Conservation (phyloP, 2,113 vertebrate species). For the Penelope pileata region DNA sequence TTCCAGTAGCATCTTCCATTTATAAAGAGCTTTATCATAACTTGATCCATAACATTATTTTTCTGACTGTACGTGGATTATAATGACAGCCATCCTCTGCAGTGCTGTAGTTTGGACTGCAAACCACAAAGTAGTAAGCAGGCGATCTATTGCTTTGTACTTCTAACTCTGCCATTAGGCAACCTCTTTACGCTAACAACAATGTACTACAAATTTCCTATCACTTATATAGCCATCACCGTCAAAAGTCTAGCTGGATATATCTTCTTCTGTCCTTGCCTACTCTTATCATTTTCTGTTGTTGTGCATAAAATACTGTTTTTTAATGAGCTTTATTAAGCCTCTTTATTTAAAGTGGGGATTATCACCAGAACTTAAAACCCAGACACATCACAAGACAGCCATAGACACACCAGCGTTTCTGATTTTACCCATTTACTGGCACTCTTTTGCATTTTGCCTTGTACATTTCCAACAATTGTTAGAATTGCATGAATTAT, state of each 20-base stretch:
- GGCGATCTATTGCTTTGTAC: background rate
- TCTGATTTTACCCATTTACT: background rate
- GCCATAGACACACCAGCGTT: background rate
- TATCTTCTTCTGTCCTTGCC: background rate
- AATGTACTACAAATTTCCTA: background rate
- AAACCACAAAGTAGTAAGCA: background rate
- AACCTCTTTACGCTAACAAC: background rate
- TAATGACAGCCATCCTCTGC: background rate
- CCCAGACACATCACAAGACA: background rate
- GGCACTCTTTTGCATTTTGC: background rate
- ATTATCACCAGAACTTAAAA: background rate
- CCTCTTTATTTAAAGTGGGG: background rate
- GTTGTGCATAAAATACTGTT: background rate
- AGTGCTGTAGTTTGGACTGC: background rate
- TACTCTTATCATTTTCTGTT: background rate
- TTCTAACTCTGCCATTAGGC: background rate
- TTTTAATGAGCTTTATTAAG: background rate
- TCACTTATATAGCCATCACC: background rate
- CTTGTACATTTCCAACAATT: background rate
- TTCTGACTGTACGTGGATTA: background rate
- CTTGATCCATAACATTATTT: background rate
- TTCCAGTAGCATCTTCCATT: background rate
- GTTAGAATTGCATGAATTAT: background rate
- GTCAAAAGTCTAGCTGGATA: background rate
- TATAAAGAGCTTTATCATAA: background rate